Conservation (phyloP, 1,140 invertebrate species). For the Bombus cullumanus region DNA sequence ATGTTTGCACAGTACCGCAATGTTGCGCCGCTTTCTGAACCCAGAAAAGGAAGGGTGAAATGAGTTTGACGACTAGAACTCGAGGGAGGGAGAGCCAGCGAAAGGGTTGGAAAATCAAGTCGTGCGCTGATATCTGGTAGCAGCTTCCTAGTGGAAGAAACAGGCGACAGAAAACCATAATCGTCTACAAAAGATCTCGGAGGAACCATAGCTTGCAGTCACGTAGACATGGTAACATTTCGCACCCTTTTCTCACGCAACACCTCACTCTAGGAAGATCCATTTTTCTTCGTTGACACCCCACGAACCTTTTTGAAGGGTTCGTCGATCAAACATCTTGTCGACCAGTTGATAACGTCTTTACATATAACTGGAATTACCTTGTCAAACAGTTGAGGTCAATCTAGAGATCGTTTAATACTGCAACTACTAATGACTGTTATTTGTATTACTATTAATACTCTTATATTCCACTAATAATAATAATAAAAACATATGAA, state of each 20-base stretch:
- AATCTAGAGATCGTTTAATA: too few species aligned
- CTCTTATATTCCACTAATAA: too few species aligned
- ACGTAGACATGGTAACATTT: slow-evolving; percentile 56
- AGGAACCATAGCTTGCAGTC: slow-evolving; percentile 54
- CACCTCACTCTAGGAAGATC: slow-evolving; percentile 51
- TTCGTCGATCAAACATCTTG: slow-evolving; percentile 14
- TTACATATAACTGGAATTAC: background rate
- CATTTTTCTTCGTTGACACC: slow-evolving; percentile 38
- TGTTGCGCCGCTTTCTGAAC: background rate
- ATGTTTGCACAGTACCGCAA: slow-evolving; percentile 57
- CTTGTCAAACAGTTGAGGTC: background rate
- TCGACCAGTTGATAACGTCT: background rate
- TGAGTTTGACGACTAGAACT: background rate
- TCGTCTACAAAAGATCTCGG: slow-evolving; percentile 61
- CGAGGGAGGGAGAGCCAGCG: background rate
- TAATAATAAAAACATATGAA: too few species aligned
- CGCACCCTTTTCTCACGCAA: slow-evolving; percentile 70
- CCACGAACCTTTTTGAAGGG: slow-evolving; percentile 6
- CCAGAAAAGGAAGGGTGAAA: background rate
- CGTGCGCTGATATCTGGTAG: slow-evolving; percentile 42
- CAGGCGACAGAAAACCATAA: slow-evolving; percentile 66
- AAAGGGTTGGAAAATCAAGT: slow-evolving; percentile 62
- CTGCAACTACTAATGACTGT: too few species aligned
- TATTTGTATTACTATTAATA: too few species aligned
- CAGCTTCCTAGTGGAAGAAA: slow-evolving; percentile 22